Evolutionary conservation across 2,888 invertebrate species (phyloP).

Genomic region (Luffia ferchaultella): DNA sequence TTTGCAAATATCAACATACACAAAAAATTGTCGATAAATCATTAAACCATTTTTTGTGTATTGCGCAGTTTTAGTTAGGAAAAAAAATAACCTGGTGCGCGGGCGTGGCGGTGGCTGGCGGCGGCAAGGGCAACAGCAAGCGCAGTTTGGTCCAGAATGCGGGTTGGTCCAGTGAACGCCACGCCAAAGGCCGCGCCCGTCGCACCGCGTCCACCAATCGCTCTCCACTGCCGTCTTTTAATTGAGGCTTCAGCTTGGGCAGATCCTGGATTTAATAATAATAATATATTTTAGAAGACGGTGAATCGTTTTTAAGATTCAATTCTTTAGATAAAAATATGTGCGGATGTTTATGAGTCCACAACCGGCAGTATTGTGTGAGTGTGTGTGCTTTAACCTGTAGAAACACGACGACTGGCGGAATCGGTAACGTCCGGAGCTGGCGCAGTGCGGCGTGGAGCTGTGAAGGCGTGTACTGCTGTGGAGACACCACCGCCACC

Average conservation of each 20-base stretch:
- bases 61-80: too few species aligned
- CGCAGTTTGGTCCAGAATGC: slow-evolving; percentile 73
- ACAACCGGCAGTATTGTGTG: too few species aligned
- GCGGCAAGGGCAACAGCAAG: slow-evolving; percentile 68
- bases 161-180: slow-evolving; percentile 61
- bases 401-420: slow-evolving; percentile 49
- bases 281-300: background rate
- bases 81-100: slow-evolving; percentile 1
- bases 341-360: background rate
- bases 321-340: background rate
- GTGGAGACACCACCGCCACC: slow-evolving; percentile 51
- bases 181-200: slow-evolving; percentile 54
- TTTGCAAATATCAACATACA: too few species aligned
- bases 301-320: background rate
- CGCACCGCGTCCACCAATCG: slow-evolving; percentile 50
- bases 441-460: slow-evolving; percentile 43
- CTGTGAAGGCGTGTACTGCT: slow-evolving; percentile 44
- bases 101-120: slow-evolving; percentile 17
- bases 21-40: too few species aligned
- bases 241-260: slow-evolving; percentile 59
- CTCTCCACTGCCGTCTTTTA: slow-evolving; percentile 58
- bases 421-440: slow-evolving; percentile 39
- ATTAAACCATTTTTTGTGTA: too few species aligned
- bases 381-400: slow-evolving; percentile 39
- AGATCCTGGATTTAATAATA: slow-evolving; percentile 50